Conservation (phyloP, 2,797 vertebrate genomes). For the Peromyscus melanophrys region DNA sequence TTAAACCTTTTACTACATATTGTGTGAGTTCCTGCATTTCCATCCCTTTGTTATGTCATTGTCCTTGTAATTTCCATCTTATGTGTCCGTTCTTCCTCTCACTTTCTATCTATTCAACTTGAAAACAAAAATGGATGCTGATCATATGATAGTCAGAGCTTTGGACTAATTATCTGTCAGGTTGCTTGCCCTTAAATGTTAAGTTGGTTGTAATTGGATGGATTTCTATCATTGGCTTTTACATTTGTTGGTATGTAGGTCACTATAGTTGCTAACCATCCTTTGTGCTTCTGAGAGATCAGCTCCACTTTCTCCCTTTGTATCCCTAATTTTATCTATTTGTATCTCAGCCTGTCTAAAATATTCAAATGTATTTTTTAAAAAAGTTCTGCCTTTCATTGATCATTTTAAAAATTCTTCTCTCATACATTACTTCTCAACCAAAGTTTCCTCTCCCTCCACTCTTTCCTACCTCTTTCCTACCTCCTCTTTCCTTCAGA, state of each 20-base stretch:
- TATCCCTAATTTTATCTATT: neutral
- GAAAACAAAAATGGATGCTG: neutral
- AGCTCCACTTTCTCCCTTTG: neutral
- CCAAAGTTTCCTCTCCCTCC: neutral
- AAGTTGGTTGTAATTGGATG: neutral
- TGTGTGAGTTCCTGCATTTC: neutral
- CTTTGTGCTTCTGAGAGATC: neutral
- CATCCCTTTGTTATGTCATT: neutral
- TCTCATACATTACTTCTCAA: neutral
- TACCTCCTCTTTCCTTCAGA: neutral
- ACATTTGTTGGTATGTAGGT: neutral
- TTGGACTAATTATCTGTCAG: neutral
- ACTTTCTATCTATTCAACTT: constrained; percentile 15
- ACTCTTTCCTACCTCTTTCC: accelerated
- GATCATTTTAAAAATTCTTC: neutral
- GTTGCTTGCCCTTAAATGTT: neutral
- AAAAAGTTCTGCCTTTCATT: neutral
- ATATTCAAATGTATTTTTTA: neutral
- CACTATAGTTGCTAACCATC: neutral
- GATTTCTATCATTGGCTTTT: neutral
- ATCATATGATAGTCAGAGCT: neutral
- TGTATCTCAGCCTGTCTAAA: neutral
- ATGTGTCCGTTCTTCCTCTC: neutral
- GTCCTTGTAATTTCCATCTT: neutral
- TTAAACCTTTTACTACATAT: neutral